Conservation (phyloP, 2,113 vertebrate genomes). For the Cervus canadensis region DNA sequence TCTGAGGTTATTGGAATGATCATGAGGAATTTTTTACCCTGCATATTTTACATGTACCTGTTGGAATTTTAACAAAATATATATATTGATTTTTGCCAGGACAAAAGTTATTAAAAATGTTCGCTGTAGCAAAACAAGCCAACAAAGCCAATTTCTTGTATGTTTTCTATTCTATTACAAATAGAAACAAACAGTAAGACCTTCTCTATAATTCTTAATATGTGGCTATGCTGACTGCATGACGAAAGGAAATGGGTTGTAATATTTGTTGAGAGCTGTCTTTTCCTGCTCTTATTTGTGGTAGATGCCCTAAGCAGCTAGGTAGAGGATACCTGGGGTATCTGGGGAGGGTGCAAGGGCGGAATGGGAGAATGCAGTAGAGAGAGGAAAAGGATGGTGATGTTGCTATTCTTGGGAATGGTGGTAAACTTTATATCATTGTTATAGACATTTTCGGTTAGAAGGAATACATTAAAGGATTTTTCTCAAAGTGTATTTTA, state of each 20-base stretch:
- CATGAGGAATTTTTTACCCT: not conserved
- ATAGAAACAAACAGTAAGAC: not conserved
- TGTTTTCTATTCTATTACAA: conserved; percentile 22
- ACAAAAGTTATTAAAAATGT: not conserved
- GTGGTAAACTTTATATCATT: conserved; percentile 15
- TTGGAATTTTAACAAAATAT: not conserved
- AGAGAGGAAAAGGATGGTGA: not conserved
- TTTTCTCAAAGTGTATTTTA: conserved; percentile 27
- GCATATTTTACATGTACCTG: not conserved
- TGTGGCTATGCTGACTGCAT: not conserved
- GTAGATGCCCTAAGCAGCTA: not conserved
- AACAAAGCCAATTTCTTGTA: not conserved
- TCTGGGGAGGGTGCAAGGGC: not conserved
- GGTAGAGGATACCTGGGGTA: not conserved
- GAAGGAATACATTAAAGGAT: not conserved
- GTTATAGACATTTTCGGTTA: not conserved
- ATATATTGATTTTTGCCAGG: not conserved
- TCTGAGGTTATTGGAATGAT: not conserved
- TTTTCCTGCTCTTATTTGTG: not conserved
- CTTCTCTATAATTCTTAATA: not conserved
- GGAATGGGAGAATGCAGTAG: not conserved
- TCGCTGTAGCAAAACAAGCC: not conserved
- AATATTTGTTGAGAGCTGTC: not conserved
- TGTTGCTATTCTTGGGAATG: not conserved
- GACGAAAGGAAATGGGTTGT: not conserved